Evolutionary conservation across 2,797 vertebrate species (phyloP), one percentile per base, ranked within the genome.

Genomic region (Gymnopithys bicolor): DNA sequence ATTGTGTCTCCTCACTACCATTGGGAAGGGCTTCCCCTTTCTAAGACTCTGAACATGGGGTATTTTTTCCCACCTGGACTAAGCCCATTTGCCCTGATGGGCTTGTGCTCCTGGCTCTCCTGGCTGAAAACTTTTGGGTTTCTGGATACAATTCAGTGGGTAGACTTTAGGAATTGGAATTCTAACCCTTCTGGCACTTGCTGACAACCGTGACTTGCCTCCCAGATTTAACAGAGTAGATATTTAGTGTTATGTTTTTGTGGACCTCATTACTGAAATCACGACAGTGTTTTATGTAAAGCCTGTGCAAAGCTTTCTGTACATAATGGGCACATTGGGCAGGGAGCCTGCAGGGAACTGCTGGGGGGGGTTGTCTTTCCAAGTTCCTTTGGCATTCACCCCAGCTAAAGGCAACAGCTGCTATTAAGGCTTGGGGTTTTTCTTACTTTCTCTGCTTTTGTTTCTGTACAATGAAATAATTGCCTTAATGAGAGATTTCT

Each of bases 391-490:
- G 82, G 53, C 30, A 2, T 86, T 90, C 48, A 52, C 82, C 22
- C 59, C 80, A 73, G 37, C 55, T 78, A 66, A 73, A 89, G 48
- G 58, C 78, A 81, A 11, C 35, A 56, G 59, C 73, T 76, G 55
- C 73, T 81, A 12, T 79, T 90, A 90, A 89, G 30, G 13, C 10
- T 74, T 70, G 10, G 0, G 2, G 41, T 62, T 87, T 39, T 58
- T 49, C 14, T 76, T 76, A 60, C 41, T 45, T 90, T 80, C 32
- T 63, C 52, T 88, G 28, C 21, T 82, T 86, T 71, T 74, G 21
- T 78, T 91, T 84, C 59, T 56, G 30, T 56, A 17, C 56, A 81
- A 27, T 84, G 66, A 86, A 90, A 77, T 85, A 85, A 92, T 91
- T 85, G 63, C 45, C 22, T 63, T 90, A 92, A 77, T 73, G 63